These are phyloP conservation scores for Eutrigla gurnardus DNA, from an alignment of 2,797 vertebrate genomes.

Conservation along the genomic window DNA sequence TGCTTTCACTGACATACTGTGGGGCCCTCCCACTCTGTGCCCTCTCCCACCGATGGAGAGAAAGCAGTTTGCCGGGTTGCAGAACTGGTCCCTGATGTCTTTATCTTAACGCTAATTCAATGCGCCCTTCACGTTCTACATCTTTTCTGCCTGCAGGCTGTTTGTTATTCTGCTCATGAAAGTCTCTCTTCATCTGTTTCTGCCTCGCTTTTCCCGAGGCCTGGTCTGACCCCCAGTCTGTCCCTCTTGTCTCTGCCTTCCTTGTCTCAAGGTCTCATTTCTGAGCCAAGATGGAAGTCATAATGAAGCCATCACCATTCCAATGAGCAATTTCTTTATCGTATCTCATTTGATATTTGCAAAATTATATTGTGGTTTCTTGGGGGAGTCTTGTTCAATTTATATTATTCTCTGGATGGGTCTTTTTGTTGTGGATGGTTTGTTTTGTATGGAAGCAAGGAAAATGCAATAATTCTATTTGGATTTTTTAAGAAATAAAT, in stretches of 20 bases:
- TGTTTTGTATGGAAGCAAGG: neutral
- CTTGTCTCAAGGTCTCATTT: slow-evolving; percentile 59
- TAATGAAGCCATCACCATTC: slow-evolving; percentile 50
- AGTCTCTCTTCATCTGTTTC: slow-evolving; percentile 52
- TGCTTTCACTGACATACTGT: slow-evolving; percentile 24
- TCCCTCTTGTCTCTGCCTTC: slow-evolving; percentile 33
- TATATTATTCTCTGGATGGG: neutral
- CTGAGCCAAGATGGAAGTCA: slow-evolving; percentile 50
- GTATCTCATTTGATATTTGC: slow-evolving; percentile 29
- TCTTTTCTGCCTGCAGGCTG: slow-evolving; percentile 53
- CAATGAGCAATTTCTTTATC: slow-evolving; percentile 45
- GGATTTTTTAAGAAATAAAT: neutral
- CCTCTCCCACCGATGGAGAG: slow-evolving; percentile 20
- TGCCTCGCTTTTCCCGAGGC: slow-evolving; percentile 29
- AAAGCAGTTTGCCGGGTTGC: slow-evolving; percentile 45
- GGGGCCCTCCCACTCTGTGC: neutral
- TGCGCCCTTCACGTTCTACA: slow-evolving; percentile 63
- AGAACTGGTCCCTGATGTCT: slow-evolving; percentile 58
- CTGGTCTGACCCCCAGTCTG: slow-evolving; percentile 41
- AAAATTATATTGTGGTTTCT: neutral
- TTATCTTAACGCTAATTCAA: slow-evolving; percentile 67
- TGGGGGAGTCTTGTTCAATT: neutral
- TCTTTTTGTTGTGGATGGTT: neutral
- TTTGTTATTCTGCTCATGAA: slow-evolving; percentile 70
- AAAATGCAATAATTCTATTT: neutral